phyloP scores from a whole-genome alignment of 2,888 invertebrate species.

The Dicyrtoma fusca region DNA sequence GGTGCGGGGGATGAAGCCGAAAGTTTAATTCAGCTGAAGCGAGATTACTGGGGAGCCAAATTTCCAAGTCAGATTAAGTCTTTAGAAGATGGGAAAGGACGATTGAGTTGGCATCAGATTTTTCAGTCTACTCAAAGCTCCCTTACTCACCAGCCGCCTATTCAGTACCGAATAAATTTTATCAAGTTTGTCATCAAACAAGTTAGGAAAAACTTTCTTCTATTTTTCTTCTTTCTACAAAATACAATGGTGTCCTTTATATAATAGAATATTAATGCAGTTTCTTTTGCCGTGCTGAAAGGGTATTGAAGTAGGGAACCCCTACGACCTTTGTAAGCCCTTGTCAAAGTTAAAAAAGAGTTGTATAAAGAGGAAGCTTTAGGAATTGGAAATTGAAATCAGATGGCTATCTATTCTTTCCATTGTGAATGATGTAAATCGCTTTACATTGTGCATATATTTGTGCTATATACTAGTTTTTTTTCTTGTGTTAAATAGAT shows the following conservation, averaged over 20 bases:
- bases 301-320: too few species aligned
- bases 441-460: not conserved
- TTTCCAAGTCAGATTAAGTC: slow-evolving; percentile 26
- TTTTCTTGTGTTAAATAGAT: too few species aligned
- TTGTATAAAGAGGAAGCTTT: not conserved
- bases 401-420: not conserved
- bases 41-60: slow-evolving; percentile 25
- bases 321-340: too few species aligned
- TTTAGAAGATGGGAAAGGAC: not conserved
- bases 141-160: slow-evolving; percentile 12
- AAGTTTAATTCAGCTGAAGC: not conserved
- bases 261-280: too few species aligned
- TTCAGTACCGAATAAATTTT: slow-evolving; percentile 30
- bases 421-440: too few species aligned
- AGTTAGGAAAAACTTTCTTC: slow-evolving; percentile 18
- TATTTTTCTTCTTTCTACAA: too few species aligned
- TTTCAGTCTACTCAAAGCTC: slow-evolving; percentile 9
- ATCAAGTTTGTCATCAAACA: slow-evolving; percentile 26
- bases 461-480: not conserved
- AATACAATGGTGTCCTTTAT: too few species aligned
- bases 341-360: not conserved
- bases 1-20: not conserved
- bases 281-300: too few species aligned
- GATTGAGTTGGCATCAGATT: not conserved
- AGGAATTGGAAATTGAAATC: slow-evolving; percentile 6